Base-by-base conservation (phyloP, 2,113 vertebrate species). In the Corvus moneduloides region DNA sequence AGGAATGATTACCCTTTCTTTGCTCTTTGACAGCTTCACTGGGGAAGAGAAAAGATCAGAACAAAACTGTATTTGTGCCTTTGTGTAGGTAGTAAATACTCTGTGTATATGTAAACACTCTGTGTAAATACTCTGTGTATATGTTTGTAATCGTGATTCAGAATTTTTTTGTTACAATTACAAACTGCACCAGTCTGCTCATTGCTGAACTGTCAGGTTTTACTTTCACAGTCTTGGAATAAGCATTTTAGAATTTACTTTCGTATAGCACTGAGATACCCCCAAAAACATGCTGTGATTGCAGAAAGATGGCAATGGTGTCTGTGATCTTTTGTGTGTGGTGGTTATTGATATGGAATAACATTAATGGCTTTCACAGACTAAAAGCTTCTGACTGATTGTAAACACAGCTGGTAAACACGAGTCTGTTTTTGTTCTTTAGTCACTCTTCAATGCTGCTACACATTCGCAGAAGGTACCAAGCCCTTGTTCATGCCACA, bases 351-450 rank as follows among this genome's bases (percentile, higher is more conserved):
- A 37, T 94, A 89, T 2, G 62, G 74, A 79, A 76, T 73, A 82
- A 24, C 26, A 37, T 64, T 30, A 72, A 75, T 82, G 49, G 20
- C n/a, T 93, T 89, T 91, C 46, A 49, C n/a, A 68, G 62, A 37
- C 24, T 52, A 33, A 84, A 79, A 62, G 52, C 73, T 90, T 55
- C 80, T 78, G 41, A 26, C 55, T 41, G 62, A 18, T 28, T 49
- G 83, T 92, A 92, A 95, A 92, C 85, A 83, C 89, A 93, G 85
- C 85, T 90, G 85, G 43, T 67, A 81, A 94, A 84, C 23, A 48
- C 0, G 6, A 59, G 22, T 43, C 18, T 83, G 4, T 84, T 71
- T 78, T 52, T 68, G 41, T 75, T 78, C 69, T 79, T 59, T 6
- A 89, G 52, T 64, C 35, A 4, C 12, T 73, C 10, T 58, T 76